These are phyloP conservation scores for Intellagama lesueurii DNA, from an alignment of 2,797 vertebrate genomes.

Conservation along the genomic window DNA sequence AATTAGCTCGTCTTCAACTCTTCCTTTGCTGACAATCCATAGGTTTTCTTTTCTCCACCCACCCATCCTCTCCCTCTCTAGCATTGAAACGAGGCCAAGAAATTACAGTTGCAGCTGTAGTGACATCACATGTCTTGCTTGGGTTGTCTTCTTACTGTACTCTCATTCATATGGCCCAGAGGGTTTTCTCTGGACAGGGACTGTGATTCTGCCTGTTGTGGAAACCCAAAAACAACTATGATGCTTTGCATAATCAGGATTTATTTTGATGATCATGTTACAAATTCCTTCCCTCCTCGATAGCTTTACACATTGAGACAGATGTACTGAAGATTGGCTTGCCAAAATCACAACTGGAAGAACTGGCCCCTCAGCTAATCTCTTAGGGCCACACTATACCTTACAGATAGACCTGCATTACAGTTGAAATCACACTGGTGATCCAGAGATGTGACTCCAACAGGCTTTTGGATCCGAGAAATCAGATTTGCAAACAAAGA, in stretches of 20 bases:
- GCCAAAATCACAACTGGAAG: not conserved
- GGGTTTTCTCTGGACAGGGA: not conserved
- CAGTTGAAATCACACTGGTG: no score
- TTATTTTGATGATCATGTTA: not conserved
- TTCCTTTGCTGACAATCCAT: not conserved
- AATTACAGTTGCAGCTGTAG: conserved; percentile 17
- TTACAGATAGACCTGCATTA: no score
- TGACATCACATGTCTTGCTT: conserved; percentile 6
- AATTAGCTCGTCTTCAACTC: not conserved
- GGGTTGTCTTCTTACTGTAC: conserved; percentile 12
- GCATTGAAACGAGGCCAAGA: not conserved
- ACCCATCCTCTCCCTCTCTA: not conserved
- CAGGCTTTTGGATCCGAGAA: no score
- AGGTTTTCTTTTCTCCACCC: not conserved
- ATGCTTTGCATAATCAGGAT: conserved; percentile 7
- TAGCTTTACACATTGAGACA: not conserved
- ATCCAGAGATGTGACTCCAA: no score
- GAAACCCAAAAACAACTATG: not conserved
- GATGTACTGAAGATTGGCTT: not conserved
- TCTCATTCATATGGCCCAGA: not conserved
- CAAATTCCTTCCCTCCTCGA: not conserved
- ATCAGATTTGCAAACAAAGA: no score
- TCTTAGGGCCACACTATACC: no score
- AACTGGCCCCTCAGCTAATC: not conserved
- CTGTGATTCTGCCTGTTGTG: not conserved